Percentiles rank a stretch among this genome's conserved stretches.
phyloP scores from a whole-genome alignment of 2,888 invertebrate species.

The Melipona beecheii region DNA sequence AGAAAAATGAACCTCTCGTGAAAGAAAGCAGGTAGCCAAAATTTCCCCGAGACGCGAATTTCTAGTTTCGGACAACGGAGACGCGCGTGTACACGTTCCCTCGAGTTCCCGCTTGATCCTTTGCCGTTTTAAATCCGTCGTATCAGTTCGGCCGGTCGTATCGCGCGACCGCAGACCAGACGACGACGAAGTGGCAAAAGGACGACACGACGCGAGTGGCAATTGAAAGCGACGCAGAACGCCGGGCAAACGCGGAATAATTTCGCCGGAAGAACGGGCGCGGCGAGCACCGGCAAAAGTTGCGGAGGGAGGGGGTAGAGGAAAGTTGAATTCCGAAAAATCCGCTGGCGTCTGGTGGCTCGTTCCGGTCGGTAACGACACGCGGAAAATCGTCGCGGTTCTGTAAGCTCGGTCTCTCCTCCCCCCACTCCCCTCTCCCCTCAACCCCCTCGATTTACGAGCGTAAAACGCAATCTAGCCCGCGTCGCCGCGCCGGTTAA shows the following conservation, averaged over 20 bases:
- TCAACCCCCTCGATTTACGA: slow-evolving; percentile 35
- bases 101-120: background rate
- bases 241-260: slow-evolving; percentile 16
- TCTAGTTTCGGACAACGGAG: too few relatives aligned
- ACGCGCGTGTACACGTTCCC: too few relatives aligned
- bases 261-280: slow-evolving; percentile 43
- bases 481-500: slow-evolving; percentile 17
- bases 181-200: background rate
- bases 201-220: too few relatives aligned
- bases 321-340: slow-evolving; percentile 27
- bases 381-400: slow-evolving; percentile 42
- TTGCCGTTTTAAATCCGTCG: background rate
- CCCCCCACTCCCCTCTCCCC: background rate
- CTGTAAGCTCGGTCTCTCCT: background rate
- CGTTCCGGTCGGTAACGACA: background rate
- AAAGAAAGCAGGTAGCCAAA: too few relatives aligned
- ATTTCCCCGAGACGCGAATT: too few relatives aligned
- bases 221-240: background rate
- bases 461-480: slow-evolving; percentile 42
- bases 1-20: too few relatives aligned
- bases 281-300: background rate
- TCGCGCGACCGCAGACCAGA: background rate
- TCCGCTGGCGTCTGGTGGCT: slow-evolving; percentile 9
- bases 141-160: background rate
- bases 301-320: background rate